Percentiles rank a stretch among this genome's conserved stretches.
These are phyloP conservation scores for Andrena haemorrhoa DNA, from an alignment of 2,888 invertebrate species.

Conservation along the genomic window DNA sequence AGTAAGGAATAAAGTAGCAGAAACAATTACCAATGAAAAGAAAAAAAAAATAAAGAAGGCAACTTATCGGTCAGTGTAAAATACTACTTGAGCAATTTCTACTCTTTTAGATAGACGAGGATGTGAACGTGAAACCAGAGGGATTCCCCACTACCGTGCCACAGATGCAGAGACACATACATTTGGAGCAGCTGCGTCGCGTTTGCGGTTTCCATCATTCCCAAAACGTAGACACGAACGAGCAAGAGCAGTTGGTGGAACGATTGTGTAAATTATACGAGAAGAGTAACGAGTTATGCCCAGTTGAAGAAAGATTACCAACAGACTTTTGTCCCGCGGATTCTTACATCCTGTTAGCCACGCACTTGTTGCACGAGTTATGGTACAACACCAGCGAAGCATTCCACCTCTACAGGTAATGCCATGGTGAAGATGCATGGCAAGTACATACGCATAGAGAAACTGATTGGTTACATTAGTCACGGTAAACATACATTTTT, in stretches of 20 bases:
- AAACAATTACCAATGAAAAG: not conserved
- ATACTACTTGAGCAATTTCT: conserved; percentile 8
- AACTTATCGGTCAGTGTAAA: not conserved
- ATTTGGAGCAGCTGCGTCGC: conserved; percentile 91
- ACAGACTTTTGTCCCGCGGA: conserved; percentile 92
- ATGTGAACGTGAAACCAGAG: conserved; percentile 81
- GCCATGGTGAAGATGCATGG: conserved; percentile 12
- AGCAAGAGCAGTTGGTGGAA: conserved; percentile 76
- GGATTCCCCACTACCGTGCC: conserved; percentile 85
- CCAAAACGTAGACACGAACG: conserved; percentile 75
- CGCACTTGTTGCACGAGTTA: conserved; percentile 88
- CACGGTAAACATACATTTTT: conserved; percentile 52
- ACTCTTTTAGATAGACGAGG: conserved; percentile 77
- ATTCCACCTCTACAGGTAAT: conserved; percentile 82
- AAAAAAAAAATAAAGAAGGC: not conserved
- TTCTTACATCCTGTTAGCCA: conserved; percentile 92
- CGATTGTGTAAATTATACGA: conserved; percentile 80
- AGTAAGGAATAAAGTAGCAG: conserved; percentile 63
- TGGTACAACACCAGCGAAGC: conserved; percentile 85
- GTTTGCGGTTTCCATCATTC: conserved; percentile 89
- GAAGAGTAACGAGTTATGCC: conserved; percentile 79
- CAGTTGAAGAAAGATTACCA: conserved; percentile 86
- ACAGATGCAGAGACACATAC: conserved; percentile 93
- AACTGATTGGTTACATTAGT: not conserved
- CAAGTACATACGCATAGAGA: no score